phyloP scores from a whole-genome alignment of 2,888 invertebrate genomes.

The Tanytarsus gracilentus region DNA sequence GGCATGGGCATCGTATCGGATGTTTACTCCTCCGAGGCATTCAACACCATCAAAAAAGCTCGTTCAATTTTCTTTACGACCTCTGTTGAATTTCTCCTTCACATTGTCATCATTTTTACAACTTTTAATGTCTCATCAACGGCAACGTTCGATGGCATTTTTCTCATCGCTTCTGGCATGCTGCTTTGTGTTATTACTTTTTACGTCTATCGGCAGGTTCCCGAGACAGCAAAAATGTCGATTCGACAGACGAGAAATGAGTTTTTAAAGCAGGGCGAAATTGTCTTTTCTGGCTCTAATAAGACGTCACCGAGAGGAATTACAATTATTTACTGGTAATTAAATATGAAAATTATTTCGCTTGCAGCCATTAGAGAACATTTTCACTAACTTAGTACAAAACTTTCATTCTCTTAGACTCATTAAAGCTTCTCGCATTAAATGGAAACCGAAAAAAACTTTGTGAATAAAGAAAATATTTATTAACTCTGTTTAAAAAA shows the following conservation, averaged over 20 bases:
- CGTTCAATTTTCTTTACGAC: constrained; percentile 1
- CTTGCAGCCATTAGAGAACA: neutral
- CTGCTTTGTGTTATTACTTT: constrained; percentile 9
- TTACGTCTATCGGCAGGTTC: constrained; percentile 17
- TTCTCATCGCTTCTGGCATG: neutral
- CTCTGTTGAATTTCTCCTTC: neutral
- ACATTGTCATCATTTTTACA: neutral
- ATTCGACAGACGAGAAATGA: constrained; percentile 28
- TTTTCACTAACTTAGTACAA: too few relatives aligned
- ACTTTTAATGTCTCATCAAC: constrained; percentile 1
- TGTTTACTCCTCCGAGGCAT: constrained; percentile 21
- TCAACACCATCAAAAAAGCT: constrained; percentile 14
- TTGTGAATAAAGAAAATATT: too few relatives aligned
- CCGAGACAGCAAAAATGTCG: constrained; percentile 29
- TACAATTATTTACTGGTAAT: neutral
- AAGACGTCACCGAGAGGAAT: constrained; percentile 10
- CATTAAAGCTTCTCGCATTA: too few relatives aligned
- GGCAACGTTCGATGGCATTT: neutral
- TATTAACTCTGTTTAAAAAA: too few relatives aligned
- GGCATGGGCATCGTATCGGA: constrained; percentile 15
- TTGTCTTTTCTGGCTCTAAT: constrained; percentile 26
- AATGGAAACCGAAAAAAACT: too few relatives aligned
- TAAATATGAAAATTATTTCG: neutral
- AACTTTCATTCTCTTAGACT: too few relatives aligned
- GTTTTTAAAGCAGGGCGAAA: constrained; percentile 22